Base-by-base conservation (phyloP, 2,113 vertebrate species). In the Sphyrna mokarran region DNA sequence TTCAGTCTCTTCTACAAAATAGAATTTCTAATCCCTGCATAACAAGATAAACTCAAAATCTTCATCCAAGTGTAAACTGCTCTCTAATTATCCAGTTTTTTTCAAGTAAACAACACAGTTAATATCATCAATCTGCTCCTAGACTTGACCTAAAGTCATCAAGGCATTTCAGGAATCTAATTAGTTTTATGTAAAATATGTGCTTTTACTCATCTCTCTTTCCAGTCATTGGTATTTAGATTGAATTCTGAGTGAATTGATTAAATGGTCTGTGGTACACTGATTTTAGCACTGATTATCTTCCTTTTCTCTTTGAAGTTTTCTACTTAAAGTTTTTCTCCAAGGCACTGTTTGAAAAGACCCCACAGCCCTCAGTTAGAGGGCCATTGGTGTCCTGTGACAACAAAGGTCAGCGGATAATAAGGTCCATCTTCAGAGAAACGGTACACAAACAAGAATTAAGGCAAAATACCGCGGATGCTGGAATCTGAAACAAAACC, bases 131-230 rank as follows among this genome's bases (percentile, higher is more conserved):
- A 95, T 72, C 94, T 72, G 33, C 69, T 95, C 14, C 94, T 33
- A 72, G 37, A 48, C 26, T 72, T 76, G 94, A 95, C 40, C 94
- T 29, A 29, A 11, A 76, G 94, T 95, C 94, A 95, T 43, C 66
- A 95, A 54, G 22, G 72, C 68, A 72, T 72, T 54, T 70, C 89
- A 54, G 69, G 54, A 72, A 95, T 54, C 94, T 37, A 93, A 93
- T 93, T 93, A 93, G 89, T n/a, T 95, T 76, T 95, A 72, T 70
- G 37, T 72, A 72, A 95, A 72, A 95, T 95, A 18, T 33, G 33
- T 72, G 33, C 61, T 66, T 66, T 66, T 37, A 69, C 26, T 95
- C 68, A 76, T 33, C 20, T 40, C 4, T 13, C 37, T 22, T 72
- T 90, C 87, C 72, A 37, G 11, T 72, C 72, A 48, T 72, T 29